A percentile compares a stretch with the other conserved stretches of the same genome.
phyloP scores from a whole-genome alignment of 2,113 vertebrate species.

The Tupaia tana region DNA sequence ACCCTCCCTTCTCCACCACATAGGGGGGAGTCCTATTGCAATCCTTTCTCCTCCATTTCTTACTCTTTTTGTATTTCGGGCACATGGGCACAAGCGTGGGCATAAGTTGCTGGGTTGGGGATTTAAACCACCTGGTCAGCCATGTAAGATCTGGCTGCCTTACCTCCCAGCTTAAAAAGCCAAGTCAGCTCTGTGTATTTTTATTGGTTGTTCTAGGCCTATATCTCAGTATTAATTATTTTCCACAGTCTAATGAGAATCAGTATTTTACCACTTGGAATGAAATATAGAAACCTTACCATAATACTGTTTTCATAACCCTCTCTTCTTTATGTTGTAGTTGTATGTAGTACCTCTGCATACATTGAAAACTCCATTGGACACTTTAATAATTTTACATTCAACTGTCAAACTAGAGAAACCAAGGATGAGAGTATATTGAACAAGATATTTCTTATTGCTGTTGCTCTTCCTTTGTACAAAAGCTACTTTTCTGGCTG shows the following conservation, averaged over 20 bases:
- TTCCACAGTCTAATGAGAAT: not conserved
- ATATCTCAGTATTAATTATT: not conserved
- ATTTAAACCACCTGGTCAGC: no score
- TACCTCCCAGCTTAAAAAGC: no score
- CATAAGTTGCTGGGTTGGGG: no score
- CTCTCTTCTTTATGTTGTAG: not conserved
- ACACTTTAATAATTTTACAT: not conserved
- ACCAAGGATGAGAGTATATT: not conserved
- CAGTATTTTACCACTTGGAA: not conserved
- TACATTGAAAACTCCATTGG: not conserved
- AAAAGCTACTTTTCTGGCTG: not conserved
- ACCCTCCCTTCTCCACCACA: no score
- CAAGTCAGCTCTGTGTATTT: not conserved
- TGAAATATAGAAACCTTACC: not conserved
- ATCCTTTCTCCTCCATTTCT: no score
- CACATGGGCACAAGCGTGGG: no score
- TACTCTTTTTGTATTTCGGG: no score
- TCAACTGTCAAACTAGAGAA: not conserved
- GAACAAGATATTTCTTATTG: conserved; percentile 4
- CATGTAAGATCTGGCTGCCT: no score
- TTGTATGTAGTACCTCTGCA: not conserved
- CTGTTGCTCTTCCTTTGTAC: not conserved
- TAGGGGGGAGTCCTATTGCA: no score
- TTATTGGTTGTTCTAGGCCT: not conserved
- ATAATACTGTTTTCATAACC: not conserved